Percentiles rank a stretch among this genome's conserved stretches.
Conservation (phyloP, 2,888 invertebrate species). For the Stenodema calcarata region DNA sequence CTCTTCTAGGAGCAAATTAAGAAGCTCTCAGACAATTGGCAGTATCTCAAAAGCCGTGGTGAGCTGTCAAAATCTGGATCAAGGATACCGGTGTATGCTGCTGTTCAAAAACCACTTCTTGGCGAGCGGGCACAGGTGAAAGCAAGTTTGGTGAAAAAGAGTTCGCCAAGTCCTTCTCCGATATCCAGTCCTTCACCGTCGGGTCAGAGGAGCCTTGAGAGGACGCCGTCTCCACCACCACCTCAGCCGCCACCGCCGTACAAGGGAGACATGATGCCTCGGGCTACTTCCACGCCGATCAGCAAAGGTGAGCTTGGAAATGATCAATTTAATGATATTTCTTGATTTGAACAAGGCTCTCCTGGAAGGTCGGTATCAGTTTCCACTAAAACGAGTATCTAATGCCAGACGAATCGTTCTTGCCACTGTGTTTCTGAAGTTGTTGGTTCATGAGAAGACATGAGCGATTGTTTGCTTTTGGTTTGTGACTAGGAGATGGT, state of each 20-base stretch:
- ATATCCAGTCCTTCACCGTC: background rate
- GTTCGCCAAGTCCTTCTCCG: background rate
- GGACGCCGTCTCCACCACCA: slow-evolving; percentile 37
- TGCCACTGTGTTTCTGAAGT: no score
- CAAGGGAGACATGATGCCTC: background rate
- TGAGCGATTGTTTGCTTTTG: no score
- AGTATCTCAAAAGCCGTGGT: slow-evolving; percentile 62
- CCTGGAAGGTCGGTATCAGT: no score
- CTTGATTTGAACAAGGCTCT: no score
- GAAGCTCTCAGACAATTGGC: slow-evolving; percentile 66
- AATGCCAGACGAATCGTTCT: no score
- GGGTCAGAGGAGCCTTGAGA: slow-evolving; percentile 20
- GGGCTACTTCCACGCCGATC: slow-evolving; percentile 45
- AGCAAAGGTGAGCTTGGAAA: slow-evolving; percentile 31
- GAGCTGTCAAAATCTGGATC: slow-evolving; percentile 55
- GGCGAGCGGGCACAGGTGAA: slow-evolving; percentile 9
- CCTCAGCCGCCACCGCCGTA: slow-evolving; percentile 32
- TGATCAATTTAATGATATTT: no score
- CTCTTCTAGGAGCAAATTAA: slow-evolving; percentile 64
- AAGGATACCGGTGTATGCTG: slow-evolving; percentile 45
- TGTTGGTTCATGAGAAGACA: no score
- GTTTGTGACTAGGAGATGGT: no score
- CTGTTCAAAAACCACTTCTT: slow-evolving; percentile 28
- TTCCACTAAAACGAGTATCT: no score
- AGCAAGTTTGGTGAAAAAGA: slow-evolving; percentile 5